Conservation (phyloP, 2,888 invertebrate species). For the Lathronympha strigana region DNA sequence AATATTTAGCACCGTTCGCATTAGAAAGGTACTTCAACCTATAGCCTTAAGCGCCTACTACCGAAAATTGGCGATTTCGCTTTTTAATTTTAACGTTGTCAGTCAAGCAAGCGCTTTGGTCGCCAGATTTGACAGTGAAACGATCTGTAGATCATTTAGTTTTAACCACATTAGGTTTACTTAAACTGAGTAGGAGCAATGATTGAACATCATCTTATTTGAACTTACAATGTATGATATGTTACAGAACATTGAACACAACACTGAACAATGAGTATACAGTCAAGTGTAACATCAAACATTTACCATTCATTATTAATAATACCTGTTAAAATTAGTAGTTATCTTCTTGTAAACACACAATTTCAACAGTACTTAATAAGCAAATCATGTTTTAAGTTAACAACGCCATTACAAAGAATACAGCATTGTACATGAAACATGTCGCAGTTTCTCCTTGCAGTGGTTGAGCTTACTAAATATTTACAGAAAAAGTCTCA, state of each 20-base stretch:
- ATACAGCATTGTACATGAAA: constrained; percentile 23
- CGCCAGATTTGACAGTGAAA: too few species aligned
- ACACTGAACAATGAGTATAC: constrained; percentile 46
- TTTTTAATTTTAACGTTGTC: too few species aligned
- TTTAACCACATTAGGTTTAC: neutral
- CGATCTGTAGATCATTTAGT: neutral
- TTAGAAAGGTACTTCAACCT: too few species aligned
- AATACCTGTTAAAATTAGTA: constrained; percentile 16
- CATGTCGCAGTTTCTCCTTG: neutral
- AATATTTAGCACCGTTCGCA: too few species aligned
- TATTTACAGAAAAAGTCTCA: constrained; percentile 29
- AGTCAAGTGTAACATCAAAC: constrained; percentile 26
- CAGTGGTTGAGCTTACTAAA: constrained; percentile 15
- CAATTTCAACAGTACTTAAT: constrained; percentile 15
- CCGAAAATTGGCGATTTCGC: too few species aligned
- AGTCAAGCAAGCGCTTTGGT: too few species aligned
- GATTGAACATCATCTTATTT: constrained; percentile 19
- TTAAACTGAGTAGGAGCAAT: neutral
- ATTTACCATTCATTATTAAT: constrained; percentile 31
- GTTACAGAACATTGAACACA: constrained; percentile 51
- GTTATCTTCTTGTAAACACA: constrained; percentile 16
- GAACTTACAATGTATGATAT: constrained; percentile 38
- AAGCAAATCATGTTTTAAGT: constrained; percentile 14
- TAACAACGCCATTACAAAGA: constrained; percentile 2
- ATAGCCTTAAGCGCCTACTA: too few species aligned